Base-by-base conservation (phyloP, 1,140 invertebrate species). In the Pachypeltis micranthus region DNA sequence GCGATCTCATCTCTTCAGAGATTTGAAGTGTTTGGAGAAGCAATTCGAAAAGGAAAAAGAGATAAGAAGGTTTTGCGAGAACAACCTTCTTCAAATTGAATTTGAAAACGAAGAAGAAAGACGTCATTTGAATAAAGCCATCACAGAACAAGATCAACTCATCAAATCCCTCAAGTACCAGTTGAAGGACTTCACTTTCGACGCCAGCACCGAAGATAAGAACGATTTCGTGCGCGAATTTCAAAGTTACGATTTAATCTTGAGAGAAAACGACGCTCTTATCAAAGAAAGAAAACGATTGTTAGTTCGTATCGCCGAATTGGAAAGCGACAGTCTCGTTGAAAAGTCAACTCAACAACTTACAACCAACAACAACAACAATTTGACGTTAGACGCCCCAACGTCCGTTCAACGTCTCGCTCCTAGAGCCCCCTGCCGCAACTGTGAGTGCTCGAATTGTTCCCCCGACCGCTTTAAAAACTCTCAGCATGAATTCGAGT, bases 11-110 rank as follows among this genome's bases (percentile, higher is more conserved):
- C 16, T 59, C 2, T 56, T 61, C 27, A 47, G n/a, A 39, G 64
- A 65, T 29, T 34, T 62, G 4, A 61, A 59, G 51, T 61, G 21
- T 26, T 29, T 65, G 3, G 64, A 65, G 27, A 19, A 47, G 34
- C 59, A 65, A 24, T 61, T 44, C 39, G 60, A 61, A 29, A 65
- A 65, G 58, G 59, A 65, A 39, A 65, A 58, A 27, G 14, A 27
- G 19, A 23, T 47, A 21, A 61, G 64, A 27, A 51, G 55, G 21
- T 44, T 16, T 16, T 29, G 24, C 39, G 64, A 65, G 56, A 44
- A 19, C 39, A 58, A 62, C 34, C 51, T 62, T 3, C 26, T 65
- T n/a, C 24, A 65, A 51, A 28, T 24, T 62, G 59, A 65, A 31
- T 65, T 34, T 26, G 21, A 65, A 58, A 55, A 62, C 26, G 64